phyloP scores from a whole-genome alignment of 1,140 invertebrate species.

The Leptinotarsa texana region DNA sequence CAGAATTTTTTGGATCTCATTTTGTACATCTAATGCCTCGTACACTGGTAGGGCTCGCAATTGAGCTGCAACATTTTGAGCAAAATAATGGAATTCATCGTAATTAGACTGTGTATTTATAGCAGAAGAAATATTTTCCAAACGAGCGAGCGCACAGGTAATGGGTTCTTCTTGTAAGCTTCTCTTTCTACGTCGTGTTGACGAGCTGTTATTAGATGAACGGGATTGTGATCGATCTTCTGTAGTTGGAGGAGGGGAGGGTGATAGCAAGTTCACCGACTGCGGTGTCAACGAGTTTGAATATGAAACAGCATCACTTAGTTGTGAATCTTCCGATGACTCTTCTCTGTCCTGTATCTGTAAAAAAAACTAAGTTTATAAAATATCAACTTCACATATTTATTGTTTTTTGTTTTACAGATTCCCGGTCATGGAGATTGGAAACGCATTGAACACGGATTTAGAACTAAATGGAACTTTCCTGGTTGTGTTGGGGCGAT shows the following conservation, averaged over 20 bases:
- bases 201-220: neutral
- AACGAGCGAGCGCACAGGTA: neutral
- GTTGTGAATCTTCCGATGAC: neutral
- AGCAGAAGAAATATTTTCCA: neutral
- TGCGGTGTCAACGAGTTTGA: neutral
- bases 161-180: neutral
- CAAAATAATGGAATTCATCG: neutral
- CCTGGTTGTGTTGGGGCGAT: conserved; percentile 50
- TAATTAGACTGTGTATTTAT: neutral
- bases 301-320: neutral
- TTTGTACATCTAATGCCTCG: conserved; percentile 3
- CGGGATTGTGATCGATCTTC: neutral
- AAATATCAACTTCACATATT: neutral
- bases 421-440: neutral
- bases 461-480: conserved; percentile 31
- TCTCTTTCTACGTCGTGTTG: neutral
- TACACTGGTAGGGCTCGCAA: neutral
- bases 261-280: neutral
- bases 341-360: neutral
- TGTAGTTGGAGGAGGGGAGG: neutral
- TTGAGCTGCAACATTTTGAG: conserved; percentile 1
- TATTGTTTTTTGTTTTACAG: too few relatives aligned
- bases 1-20: conserved; percentile 7
- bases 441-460: neutral
- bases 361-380: neutral